phyloP scores from a whole-genome alignment of 2,888 invertebrate species.

The Palloptera scutellata region DNA sequence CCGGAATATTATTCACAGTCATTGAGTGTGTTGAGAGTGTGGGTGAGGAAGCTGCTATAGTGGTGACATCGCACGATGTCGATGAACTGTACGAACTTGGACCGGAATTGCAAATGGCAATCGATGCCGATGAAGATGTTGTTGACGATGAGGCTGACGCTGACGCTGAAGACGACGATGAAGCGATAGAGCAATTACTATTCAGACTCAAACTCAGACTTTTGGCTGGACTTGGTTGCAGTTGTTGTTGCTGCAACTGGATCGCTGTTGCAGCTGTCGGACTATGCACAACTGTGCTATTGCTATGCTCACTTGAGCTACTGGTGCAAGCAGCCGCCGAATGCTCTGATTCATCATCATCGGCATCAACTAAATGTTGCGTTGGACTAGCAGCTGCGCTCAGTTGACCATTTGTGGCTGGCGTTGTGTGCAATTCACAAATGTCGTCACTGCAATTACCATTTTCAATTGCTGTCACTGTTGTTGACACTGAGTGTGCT shows the following conservation, averaged over 20 bases:
- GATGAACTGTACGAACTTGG: slow-evolving; percentile 45
- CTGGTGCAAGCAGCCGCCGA: slow-evolving; percentile 57
- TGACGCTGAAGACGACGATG: slow-evolving; percentile 40
- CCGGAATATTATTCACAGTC: slow-evolving; percentile 7
- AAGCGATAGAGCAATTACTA: slow-evolving; percentile 43
- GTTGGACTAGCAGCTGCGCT: slow-evolving; percentile 42
- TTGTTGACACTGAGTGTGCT: slow-evolving; percentile 1
- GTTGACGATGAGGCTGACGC: slow-evolving; percentile 38
- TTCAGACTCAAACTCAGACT: slow-evolving; percentile 56
- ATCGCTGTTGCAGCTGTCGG: slow-evolving; percentile 44
- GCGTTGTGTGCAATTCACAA: background rate
- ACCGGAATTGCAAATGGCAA: slow-evolving; percentile 41
- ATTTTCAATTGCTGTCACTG: slow-evolving; percentile 42
- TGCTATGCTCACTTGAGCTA: slow-evolving; percentile 61
- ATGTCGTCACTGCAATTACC: slow-evolving; percentile 43
- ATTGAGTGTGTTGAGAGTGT: slow-evolving; percentile 17
- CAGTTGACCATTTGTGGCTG: slow-evolving; percentile 35
- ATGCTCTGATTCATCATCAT: slow-evolving; percentile 60
- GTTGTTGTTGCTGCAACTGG: slow-evolving; percentile 29
- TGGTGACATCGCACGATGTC: slow-evolving; percentile 47
- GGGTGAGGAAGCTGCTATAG: slow-evolving; percentile 33
- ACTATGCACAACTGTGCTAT: slow-evolving; percentile 58
- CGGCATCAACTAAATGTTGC: slow-evolving; percentile 41
- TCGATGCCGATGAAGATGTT: slow-evolving; percentile 41
- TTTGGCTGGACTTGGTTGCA: slow-evolving; percentile 51